These are phyloP conservation scores for Ectropis grisescens DNA, from an alignment of 1,140 invertebrate genomes.

Conservation along the genomic window DNA sequence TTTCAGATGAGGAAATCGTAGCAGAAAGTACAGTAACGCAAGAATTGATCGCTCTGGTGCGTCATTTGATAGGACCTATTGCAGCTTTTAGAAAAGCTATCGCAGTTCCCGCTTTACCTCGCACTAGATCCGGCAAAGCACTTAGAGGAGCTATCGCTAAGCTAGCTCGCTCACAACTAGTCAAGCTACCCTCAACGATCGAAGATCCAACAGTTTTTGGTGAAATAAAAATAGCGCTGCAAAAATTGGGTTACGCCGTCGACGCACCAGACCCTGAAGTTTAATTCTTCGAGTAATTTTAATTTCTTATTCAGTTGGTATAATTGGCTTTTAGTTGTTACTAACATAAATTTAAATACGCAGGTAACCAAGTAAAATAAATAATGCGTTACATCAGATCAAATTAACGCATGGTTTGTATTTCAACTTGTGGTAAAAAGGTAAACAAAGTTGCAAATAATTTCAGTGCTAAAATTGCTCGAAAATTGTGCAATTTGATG, in stretches of 20 bases:
- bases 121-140: constrained; percentile 86
- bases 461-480: too few species aligned
- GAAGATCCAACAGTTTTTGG: constrained; percentile 88
- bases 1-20: constrained; percentile 57
- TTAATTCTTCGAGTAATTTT: too few species aligned
- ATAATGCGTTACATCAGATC: too few species aligned
- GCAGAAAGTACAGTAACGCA: constrained; percentile 47
- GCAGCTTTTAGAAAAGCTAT: constrained; percentile 86
- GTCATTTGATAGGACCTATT: constrained; percentile 89
- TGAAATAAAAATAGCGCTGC: constrained; percentile 80
- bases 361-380: too few species aligned
- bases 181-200: constrained; percentile 88
- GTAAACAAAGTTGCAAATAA: too few species aligned
- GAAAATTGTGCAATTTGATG: too few species aligned
- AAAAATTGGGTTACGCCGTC: constrained; percentile 82
- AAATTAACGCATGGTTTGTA: too few species aligned
- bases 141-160: constrained; percentile 88
- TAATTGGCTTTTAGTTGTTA: too few species aligned
- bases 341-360: too few species aligned
- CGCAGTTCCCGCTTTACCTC: constrained; percentile 83
- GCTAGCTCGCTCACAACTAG: constrained; percentile 82
- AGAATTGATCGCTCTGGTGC: constrained; percentile 80
- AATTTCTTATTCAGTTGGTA: too few species aligned
- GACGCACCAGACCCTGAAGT: constrained; percentile 76
- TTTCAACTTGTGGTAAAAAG: too few species aligned